A percentile compares a stretch with the other conserved stretches of the same genome.
phyloP scores from a whole-genome alignment of 1,140 invertebrate species.

The Drusus annulatus region DNA sequence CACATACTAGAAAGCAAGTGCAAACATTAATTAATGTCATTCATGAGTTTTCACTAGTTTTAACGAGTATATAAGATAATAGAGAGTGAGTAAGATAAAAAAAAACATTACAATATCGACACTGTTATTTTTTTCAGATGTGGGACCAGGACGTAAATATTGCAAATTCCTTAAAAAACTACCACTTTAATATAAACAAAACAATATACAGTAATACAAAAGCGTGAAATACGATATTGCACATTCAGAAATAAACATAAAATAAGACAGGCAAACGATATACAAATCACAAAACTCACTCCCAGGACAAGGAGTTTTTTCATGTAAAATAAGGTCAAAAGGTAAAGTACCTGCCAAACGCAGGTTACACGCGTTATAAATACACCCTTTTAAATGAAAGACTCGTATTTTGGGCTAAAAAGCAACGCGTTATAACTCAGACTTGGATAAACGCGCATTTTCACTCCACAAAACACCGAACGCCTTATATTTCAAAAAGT shows the following conservation, averaged over 20 bases:
- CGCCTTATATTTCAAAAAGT: conserved; percentile 28
- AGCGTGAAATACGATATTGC: conserved; percentile 1
- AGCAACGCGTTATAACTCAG: not conserved
- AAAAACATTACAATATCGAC: not conserved
- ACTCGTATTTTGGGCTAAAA: not conserved
- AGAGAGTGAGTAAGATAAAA: not conserved
- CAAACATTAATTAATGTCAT: conserved; percentile 11
- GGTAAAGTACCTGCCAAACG: conserved; percentile 51
- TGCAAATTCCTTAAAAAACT: not conserved
- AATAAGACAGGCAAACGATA: conserved; percentile 2
- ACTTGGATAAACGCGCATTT: conserved; percentile 24
- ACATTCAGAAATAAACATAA: not conserved
- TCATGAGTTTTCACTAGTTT: not conserved
- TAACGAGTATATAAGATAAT: no score
- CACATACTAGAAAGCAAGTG: conserved; percentile 42
- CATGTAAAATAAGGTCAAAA: conserved; percentile 52
- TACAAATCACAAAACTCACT: conserved; percentile 18
- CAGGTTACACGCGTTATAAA: conserved; percentile 40
- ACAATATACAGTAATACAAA: not conserved
- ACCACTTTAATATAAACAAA: conserved; percentile 25
- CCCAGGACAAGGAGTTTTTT: conserved; percentile 25
- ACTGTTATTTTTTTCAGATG: not conserved
- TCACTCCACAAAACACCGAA: conserved; percentile 11
- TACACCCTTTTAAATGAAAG: not conserved
- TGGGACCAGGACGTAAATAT: conserved; percentile 23